Evolutionary conservation across 2,888 invertebrate genomes (phyloP), one percentile per base, ranked within the genome.

Genomic region (Aphidoletes aphidimyza): DNA sequence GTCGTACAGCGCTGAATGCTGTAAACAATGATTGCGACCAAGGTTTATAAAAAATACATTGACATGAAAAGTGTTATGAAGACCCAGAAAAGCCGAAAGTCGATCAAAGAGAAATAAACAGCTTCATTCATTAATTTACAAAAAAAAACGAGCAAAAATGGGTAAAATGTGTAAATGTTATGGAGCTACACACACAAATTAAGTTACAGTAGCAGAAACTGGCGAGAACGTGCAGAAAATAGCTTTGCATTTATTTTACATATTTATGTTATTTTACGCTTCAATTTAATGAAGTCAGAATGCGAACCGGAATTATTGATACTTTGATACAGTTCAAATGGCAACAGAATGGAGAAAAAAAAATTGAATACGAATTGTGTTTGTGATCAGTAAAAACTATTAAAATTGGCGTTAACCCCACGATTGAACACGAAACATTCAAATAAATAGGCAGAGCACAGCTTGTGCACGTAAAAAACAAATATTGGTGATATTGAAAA

Each of bases 401-500:
- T n/a, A n/a, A n/a, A n/a, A n/a, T n/a, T n/a, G n/a, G n/a, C n/a
- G n/a, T n/a, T n/a, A n/a, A n/a, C n/a, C n/a, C n/a, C n/a, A n/a
- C n/a, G n/a, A n/a, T n/a, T n/a, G n/a, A n/a, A n/a, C n/a, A n/a
- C n/a, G n/a, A n/a, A n/a, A n/a, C n/a, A n/a, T n/a, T n/a, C n/a
- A n/a, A n/a, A n/a, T n/a, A 30, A 14, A 69, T 69, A 69, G 69
- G 26, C 69, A 34, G n/a, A n/a, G 34, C 30, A 69, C 69, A 69
- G 30, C 26, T 69, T 30, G 69, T 34, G 30, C 30, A 0, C 30
- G 30, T 69, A 69, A 69, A 69, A 69, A 69, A 26, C n/a, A n/a
- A n/a, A n/a, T 69, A 14, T 30, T 69, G 30, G 69, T 69, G 69
- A 34, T 30, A 69, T 69, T 34, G 69, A 69, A 69, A 69, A 69